phyloP scores from a whole-genome alignment of 2,797 vertebrate species.

The Heteromormyrus szaboi region DNA sequence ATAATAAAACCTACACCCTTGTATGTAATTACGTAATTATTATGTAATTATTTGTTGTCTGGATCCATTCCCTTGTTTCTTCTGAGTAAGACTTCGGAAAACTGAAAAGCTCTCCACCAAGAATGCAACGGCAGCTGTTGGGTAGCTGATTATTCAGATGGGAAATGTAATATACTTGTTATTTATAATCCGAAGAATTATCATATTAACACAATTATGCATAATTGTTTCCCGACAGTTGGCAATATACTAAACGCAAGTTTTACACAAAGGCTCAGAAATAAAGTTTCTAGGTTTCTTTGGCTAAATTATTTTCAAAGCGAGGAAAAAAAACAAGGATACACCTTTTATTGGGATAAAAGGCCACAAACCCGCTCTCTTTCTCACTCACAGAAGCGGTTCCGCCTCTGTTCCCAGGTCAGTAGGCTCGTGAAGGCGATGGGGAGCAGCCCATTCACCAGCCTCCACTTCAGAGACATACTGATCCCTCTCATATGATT shows the following conservation, averaged over 20 bases:
- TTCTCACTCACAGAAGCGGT: background rate
- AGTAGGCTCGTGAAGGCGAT: background rate
- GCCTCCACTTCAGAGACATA: background rate
- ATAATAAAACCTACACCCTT: background rate
- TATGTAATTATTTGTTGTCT: slow-evolving; percentile 13
- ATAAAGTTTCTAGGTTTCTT: background rate
- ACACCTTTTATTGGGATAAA: background rate
- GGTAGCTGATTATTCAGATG: background rate
- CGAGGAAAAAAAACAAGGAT: background rate
- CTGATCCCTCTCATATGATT: background rate
- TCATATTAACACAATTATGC: slow-evolving; percentile 13
- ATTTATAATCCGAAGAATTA: background rate
- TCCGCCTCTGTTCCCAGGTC: background rate
- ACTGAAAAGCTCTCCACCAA: background rate
- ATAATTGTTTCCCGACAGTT: background rate
- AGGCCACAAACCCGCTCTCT: background rate
- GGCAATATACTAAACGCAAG: background rate
- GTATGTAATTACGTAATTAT: slow-evolving; percentile 7
- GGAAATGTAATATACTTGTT: background rate
- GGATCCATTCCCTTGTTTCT: slow-evolving; percentile 7
- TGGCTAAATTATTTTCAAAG: background rate
- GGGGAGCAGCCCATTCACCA: background rate
- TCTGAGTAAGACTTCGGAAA: background rate
- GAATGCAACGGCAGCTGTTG: background rate
- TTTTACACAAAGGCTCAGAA: background rate